phyloP scores from a whole-genome alignment of 2,113 vertebrate genomes.

The Mesoclemmys tuberculata region DNA sequence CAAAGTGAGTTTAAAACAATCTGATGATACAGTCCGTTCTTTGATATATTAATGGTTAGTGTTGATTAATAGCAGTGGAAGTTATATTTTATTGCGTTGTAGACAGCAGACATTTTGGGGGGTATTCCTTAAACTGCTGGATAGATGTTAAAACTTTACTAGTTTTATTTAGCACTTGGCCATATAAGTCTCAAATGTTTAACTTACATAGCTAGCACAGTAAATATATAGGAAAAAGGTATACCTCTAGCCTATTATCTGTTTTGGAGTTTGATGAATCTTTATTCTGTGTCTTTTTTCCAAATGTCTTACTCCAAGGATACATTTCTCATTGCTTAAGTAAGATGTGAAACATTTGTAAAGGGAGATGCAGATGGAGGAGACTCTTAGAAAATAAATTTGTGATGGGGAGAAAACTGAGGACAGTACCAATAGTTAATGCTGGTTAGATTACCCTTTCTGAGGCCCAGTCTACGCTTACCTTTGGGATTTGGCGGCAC shows the following conservation, averaged over 20 bases:
- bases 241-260: background rate
- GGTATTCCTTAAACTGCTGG: background rate
- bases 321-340: background rate
- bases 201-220: background rate
- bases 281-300: background rate
- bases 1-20: background rate
- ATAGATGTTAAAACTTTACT: background rate
- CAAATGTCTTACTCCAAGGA: background rate
- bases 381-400: background rate
- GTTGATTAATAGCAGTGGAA: background rate
- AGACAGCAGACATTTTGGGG: background rate
- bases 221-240: background rate
- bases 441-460: no score
- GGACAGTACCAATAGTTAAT: background rate
- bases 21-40: background rate
- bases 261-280: background rate
- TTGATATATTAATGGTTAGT: background rate
- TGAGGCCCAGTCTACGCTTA: no score
- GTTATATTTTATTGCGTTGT: background rate
- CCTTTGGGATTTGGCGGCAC: no score
- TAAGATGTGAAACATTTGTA: background rate
- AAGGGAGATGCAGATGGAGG: background rate
- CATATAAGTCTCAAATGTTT: background rate
- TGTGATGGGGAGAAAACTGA: background rate
- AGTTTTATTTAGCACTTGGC: background rate